Conservation (phyloP, 2,888 invertebrate genomes). For the Xanthorhoe designata region DNA sequence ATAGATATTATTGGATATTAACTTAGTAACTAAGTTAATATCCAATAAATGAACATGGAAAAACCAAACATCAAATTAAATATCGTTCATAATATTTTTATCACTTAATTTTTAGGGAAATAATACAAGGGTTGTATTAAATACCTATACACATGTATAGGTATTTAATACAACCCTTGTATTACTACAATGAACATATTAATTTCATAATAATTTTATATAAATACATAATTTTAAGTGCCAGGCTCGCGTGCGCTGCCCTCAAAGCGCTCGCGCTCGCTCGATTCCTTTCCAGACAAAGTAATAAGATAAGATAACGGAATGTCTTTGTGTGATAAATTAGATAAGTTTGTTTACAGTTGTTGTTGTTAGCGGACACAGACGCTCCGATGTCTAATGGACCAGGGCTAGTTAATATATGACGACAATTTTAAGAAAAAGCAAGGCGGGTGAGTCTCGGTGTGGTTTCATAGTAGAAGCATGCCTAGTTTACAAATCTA, state of each 20-base stretch:
- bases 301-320: conserved; percentile 34
- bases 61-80: no score
- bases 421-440: not conserved
- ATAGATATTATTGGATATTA: no score
- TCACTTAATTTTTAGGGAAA: no score
- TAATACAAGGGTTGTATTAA: no score
- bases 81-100: no score
- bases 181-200: no score
- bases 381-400: not conserved
- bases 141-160: not conserved
- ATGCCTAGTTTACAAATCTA: not conserved
- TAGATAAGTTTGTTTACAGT: conserved; percentile 33
- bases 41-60: no score
- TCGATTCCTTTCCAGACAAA: conserved; percentile 27
- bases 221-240: no score
- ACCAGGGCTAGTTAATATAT: not conserved
- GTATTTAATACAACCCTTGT: no score
- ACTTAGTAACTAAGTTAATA: no score
- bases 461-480: not conserved
- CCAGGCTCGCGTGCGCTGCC: conserved; percentile 5
- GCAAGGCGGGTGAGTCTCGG: not conserved
- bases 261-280: conserved; percentile 28
- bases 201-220: no score
- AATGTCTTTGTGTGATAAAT: conserved; percentile 28
- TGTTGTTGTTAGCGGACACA: conserved; percentile 6